A percentile compares a stretch with the other conserved stretches of the same genome.
phyloP scores from a whole-genome alignment of 2,113 vertebrate genomes.

The Motacilla tschutschensis region DNA sequence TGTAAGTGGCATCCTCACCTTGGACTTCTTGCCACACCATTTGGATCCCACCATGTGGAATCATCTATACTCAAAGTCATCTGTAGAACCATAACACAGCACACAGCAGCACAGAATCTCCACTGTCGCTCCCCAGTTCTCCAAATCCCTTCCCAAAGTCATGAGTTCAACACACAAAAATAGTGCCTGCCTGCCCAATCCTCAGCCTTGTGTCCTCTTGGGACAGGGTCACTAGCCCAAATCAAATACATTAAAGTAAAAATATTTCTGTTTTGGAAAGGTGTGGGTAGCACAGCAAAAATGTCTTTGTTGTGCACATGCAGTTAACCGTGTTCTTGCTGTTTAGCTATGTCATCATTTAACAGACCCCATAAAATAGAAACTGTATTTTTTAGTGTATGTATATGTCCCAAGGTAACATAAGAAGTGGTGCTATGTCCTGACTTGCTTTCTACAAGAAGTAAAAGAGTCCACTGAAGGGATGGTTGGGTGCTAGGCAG shows the following conservation, averaged over 20 bases:
- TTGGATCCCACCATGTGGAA: neutral
- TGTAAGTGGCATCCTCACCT: neutral
- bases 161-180: neutral
- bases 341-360: neutral
- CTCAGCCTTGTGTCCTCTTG: neutral
- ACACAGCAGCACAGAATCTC: neutral
- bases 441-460: neutral
- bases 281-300: neutral
- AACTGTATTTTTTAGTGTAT: neutral
- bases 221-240: neutral
- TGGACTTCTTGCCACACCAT: neutral
- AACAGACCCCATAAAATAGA: neutral
- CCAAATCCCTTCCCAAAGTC: neutral
- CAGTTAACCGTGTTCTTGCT: neutral
- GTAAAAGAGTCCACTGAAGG: neutral
- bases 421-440: neutral
- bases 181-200: neutral
- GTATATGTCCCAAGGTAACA: neutral
- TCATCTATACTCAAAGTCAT: neutral
- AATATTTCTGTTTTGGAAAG: neutral
- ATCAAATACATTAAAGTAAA: neutral
- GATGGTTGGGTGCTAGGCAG: neutral
- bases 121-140: neutral
- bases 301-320: rapidly evolving
- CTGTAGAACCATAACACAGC: neutral